Evolutionary conservation across 2,888 invertebrate genomes (phyloP).

Genomic region (Trachelus iudaicus): DNA sequence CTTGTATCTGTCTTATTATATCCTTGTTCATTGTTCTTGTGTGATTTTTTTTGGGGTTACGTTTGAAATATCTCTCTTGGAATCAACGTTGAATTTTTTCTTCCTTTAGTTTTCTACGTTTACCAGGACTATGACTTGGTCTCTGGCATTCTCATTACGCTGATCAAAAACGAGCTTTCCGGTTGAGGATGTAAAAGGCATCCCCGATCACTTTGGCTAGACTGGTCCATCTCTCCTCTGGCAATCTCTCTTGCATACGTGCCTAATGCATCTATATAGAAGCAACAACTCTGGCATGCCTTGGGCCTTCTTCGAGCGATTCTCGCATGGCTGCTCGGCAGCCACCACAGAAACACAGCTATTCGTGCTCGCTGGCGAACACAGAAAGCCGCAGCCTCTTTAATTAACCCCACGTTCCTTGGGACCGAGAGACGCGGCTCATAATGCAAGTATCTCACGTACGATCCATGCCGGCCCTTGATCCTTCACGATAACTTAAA

Average conservation of each 20-base stretch:
- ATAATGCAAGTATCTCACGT: constrained; percentile 32
- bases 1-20: neutral
- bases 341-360: constrained; percentile 21
- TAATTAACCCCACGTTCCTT: constrained; percentile 55
- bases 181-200: constrained; percentile 31
- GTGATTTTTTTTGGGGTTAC: neutral
- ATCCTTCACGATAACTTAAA: constrained; percentile 24
- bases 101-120: neutral
- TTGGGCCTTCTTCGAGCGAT: neutral
- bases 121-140: neutral
- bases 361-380: constrained; percentile 38
- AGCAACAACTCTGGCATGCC: neutral
- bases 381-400: constrained; percentile 45
- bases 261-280: neutral
- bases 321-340: neutral
- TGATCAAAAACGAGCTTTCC: neutral
- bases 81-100: neutral
- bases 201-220: constrained; percentile 26
- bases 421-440: constrained; percentile 33
- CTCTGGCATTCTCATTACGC: neutral
- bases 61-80: neutral
- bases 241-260: neutral
- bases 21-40: neutral
- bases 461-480: constrained; percentile 26
- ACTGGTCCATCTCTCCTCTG: constrained; percentile 10